phyloP scores from a whole-genome alignment of 2,113 vertebrate species.

The Genyomyrus donnyi region DNA sequence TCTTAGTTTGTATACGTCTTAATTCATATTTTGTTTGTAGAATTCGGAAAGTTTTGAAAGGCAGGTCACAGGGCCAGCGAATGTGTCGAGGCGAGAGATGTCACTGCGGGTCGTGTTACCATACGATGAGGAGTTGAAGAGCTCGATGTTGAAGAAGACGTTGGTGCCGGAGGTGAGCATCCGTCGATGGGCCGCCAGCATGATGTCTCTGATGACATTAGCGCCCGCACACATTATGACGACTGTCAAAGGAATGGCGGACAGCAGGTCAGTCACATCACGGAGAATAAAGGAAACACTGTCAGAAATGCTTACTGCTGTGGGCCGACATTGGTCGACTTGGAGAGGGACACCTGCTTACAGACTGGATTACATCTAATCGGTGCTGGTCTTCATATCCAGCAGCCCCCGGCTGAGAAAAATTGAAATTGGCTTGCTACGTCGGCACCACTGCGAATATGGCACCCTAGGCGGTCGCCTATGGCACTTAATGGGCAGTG shows the following conservation, averaged over 20 bases:
- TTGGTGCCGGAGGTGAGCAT: constrained; percentile 78
- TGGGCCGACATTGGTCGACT: neutral
- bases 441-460: neutral
- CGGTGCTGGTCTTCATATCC: neutral
- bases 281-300: neutral
- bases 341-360: neutral
- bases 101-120: constrained; percentile 59
- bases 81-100: neutral
- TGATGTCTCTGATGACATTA: constrained; percentile 79
- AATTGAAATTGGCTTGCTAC: neutral
- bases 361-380: neutral
- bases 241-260: constrained; percentile 59
- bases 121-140: constrained; percentile 91
- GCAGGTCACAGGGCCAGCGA: neutral
- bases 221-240: constrained; percentile 88
- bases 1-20: neutral
- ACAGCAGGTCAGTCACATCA: neutral
- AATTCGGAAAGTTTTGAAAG: neutral
- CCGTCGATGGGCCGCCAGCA: constrained; percentile 80
- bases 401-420: neutral
- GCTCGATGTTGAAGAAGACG: constrained; percentile 93
- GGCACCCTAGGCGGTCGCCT: neutral
- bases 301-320: neutral
- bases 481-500: neutral
- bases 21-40: neutral